Evolutionary conservation across 2,797 vertebrate genomes (phyloP).

Genomic region (Glyptemys insculpta): DNA sequence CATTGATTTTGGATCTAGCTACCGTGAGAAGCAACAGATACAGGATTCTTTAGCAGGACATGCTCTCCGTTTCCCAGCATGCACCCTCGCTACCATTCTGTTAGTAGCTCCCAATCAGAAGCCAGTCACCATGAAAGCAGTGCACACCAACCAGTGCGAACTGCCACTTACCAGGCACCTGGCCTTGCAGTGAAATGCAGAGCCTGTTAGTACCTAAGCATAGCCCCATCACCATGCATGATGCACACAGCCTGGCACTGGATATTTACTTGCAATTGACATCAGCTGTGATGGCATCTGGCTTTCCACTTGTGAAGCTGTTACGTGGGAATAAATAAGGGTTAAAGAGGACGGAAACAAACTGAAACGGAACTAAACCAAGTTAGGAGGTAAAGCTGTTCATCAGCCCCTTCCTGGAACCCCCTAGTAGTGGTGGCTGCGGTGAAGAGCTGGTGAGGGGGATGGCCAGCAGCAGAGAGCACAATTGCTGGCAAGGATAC

Average conservation of each 20-base stretch:
- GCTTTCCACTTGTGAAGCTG: slow-evolving; percentile 87
- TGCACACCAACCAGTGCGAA: not conserved
- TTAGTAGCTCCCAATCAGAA: slow-evolving; percentile 49
- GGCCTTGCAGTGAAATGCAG: slow-evolving; percentile 3
- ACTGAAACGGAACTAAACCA: not conserved
- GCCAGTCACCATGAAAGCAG: slow-evolving; percentile 48
- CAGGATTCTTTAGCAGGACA: not conserved
- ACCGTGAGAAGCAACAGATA: fast-evolving
- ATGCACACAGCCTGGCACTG: slow-evolving; percentile 50
- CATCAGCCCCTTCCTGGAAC: not conserved
- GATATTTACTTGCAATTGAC: slow-evolving; percentile 95
- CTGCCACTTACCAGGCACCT: not conserved
- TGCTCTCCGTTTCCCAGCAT: slow-evolving; percentile 67
- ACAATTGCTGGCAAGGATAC: not conserved
- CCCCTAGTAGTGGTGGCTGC: not conserved
- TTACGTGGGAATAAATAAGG: slow-evolving; percentile 85
- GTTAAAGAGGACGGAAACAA: slow-evolving; percentile 77
- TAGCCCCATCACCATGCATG: slow-evolving; percentile 92
- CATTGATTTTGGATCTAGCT: fast-evolving
- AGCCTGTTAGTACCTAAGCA: slow-evolving; percentile 79
- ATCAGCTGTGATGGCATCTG: slow-evolving; percentile 87
- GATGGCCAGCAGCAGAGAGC: not conserved
- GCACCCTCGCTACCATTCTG: slow-evolving; percentile 9
- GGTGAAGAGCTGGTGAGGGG: not conserved
- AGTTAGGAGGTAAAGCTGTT: not conserved